Conservation (phyloP, 37 sponge, comb jelly and placozoan species). For the Spongilla lacustris region DNA sequence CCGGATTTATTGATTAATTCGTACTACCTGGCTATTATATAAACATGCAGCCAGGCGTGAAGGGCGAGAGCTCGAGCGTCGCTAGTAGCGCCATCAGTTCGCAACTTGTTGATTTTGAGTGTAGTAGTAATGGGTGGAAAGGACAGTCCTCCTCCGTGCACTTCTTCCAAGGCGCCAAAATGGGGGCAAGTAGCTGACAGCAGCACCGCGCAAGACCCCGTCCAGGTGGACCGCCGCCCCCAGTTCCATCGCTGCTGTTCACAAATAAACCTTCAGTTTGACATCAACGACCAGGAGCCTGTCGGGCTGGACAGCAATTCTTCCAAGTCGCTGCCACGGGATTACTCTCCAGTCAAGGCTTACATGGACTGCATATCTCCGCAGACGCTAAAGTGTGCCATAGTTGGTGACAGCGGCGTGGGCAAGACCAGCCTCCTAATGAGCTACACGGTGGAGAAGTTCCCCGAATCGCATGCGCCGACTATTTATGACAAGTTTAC, state of each 20-base stretch:
- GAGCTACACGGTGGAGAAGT: slow-evolving; percentile 68
- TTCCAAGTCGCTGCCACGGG: not conserved
- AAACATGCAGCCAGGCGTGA: not conserved
- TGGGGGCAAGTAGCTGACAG: slow-evolving; percentile 11
- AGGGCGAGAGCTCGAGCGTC: no score
- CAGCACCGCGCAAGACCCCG: not conserved
- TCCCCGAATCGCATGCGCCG: slow-evolving; percentile 68
- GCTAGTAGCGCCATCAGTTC: no score
- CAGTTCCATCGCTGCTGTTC: not conserved
- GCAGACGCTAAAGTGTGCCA: slow-evolving; percentile 53
- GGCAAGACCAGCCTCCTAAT: slow-evolving; percentile 80
- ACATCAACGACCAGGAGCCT: not conserved
- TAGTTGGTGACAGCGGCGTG: slow-evolving; percentile 82
- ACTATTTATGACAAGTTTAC: slow-evolving; percentile 82
- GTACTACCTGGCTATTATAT: not conserved
- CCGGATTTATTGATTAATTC: not conserved
- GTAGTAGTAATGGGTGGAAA: slow-evolving; percentile 53
- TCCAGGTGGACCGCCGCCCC: not conserved
- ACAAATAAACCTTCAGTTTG: not conserved
- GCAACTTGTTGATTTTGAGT: not conserved
- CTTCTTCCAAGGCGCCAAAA: slow-evolving; percentile 3
- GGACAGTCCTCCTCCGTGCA: slow-evolving; percentile 63
- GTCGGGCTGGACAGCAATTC: not conserved
- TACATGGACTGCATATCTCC: slow-evolving; percentile 66
- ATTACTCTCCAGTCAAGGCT: slow-evolving; percentile 41